A percentile compares a stretch with the other conserved stretches of the same genome.
These are phyloP conservation scores for Kradibia gibbosae DNA, from an alignment of 1,140 invertebrate species.

Conservation along the genomic window DNA sequence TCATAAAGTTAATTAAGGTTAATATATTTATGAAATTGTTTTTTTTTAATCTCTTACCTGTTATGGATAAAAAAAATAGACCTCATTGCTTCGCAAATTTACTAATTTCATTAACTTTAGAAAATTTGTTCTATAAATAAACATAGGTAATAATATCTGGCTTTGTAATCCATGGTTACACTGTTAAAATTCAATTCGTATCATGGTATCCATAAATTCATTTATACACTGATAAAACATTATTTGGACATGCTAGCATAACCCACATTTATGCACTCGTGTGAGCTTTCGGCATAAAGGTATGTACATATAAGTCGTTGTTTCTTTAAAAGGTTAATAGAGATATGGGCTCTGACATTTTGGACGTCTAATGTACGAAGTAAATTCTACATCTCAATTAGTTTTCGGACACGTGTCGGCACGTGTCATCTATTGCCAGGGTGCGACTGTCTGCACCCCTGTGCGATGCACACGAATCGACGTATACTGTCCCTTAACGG, in stretches of 20 bases:
- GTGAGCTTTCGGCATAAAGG: background rate
- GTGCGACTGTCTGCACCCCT: background rate
- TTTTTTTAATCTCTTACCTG: too few relatives aligned
- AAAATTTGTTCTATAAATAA: background rate
- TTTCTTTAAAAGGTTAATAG: conserved; percentile 46
- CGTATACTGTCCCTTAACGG: background rate
- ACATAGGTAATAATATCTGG: background rate
- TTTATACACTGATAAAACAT: background rate
- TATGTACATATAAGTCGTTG: conserved; percentile 51
- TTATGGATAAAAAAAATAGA: too few relatives aligned
- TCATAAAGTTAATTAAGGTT: too few relatives aligned
- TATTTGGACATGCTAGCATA: too few relatives aligned
- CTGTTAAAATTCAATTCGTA: background rate
- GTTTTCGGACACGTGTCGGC: conserved; percentile 68
- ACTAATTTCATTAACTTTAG: background rate
- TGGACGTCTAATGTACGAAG: conserved; percentile 29
- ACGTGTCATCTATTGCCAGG: conserved; percentile 58
- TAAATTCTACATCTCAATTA: conserved; percentile 67
- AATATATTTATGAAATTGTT: too few relatives aligned
- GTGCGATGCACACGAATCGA: background rate
- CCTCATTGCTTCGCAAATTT: too few relatives aligned
- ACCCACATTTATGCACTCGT: background rate
- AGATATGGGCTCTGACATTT: conserved; percentile 57
- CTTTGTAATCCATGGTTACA: background rate
- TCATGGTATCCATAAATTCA: background rate